These are phyloP conservation scores for Lytechinus pictus DNA, from an alignment of 35 echinoderm and acorn worm species.

Conservation along the genomic window DNA sequence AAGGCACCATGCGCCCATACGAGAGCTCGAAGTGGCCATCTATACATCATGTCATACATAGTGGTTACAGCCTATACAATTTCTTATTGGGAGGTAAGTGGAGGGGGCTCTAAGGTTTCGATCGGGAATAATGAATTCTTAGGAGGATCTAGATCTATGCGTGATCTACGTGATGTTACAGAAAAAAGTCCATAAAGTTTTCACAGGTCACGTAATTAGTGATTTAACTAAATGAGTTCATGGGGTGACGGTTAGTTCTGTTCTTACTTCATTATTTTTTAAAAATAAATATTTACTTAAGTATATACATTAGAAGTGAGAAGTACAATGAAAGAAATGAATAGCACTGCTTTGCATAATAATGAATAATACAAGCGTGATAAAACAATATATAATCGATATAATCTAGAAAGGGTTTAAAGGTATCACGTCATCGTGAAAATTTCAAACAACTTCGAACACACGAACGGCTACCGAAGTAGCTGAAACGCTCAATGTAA, in stretches of 20 bases:
- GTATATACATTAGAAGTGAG: background rate
- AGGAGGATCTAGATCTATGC: background rate
- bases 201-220: background rate
- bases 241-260: background rate
- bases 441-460: too few species aligned
- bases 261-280: background rate
- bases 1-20: constrained; percentile 56
- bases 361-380: background rate
- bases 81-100: background rate
- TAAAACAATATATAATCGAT: too few species aligned
- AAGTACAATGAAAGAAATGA: background rate
- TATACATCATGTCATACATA: constrained; percentile 60
- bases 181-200: background rate
- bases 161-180: background rate
- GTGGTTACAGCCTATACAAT: background rate
- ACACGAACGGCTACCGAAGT: too few species aligned
- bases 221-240: background rate
- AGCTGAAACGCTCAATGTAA: too few species aligned
- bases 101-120: background rate
- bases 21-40: constrained; percentile 96
- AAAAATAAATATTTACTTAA: background rate
- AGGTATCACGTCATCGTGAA: too few species aligned
- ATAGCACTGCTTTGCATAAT: background rate
- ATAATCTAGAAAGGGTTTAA: too few species aligned
- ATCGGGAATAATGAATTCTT: background rate